Base-by-base conservation (phyloP, 2,797 vertebrate genomes). In the Acipenser ruthenus region DNA sequence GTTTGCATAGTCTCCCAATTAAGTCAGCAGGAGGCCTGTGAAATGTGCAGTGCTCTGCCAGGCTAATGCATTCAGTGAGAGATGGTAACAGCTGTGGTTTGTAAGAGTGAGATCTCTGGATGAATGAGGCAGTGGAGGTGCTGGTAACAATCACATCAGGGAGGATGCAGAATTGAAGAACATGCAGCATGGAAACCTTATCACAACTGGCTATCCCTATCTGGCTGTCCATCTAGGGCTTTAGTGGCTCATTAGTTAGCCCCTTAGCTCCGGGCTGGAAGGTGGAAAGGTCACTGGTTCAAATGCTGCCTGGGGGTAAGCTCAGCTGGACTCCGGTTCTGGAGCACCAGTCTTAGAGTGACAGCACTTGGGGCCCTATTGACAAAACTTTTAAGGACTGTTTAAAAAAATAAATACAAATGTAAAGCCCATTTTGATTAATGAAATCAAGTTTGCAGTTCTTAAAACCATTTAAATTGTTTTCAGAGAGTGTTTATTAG, bases 41-140 rank as follows among this genome's bases (percentile, higher is more conserved):
- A 11, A 11, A 52, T 69, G 67, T 75, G 67, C 70, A 69, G 69
- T 70, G 71, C 15, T 69, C 62, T 63, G 53, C 64, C 71, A 69
- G 68, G 68, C 56, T 74, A 73, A 78, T 78, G 74, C 73, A 70
- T 74, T 78, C 74, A 73, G 68, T 70, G 72, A 63, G 72, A 70
- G 71, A 76, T 65, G 68, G 60, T 68, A 71, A 68, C 72, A 75
- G 76, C 76, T 76, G 76, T 71, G 71, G 55, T 60, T 63, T 66
- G 62, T 66, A 67, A 49, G 49, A 18, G 13, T 68, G 66, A 70
- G 67, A 62, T 62, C 55, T 5, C 37, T 37, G n/a, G 71, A 67
- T 37, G 37, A 37, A 37, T 37, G 37, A 37, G 5, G 37, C 37
- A 37, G 37, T 37, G 37, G 37, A 5, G 37, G 37, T 4, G 37